These are phyloP conservation scores for Napeogenes sylphis DNA, from an alignment of 2,888 invertebrate species.

Conservation along the genomic window DNA sequence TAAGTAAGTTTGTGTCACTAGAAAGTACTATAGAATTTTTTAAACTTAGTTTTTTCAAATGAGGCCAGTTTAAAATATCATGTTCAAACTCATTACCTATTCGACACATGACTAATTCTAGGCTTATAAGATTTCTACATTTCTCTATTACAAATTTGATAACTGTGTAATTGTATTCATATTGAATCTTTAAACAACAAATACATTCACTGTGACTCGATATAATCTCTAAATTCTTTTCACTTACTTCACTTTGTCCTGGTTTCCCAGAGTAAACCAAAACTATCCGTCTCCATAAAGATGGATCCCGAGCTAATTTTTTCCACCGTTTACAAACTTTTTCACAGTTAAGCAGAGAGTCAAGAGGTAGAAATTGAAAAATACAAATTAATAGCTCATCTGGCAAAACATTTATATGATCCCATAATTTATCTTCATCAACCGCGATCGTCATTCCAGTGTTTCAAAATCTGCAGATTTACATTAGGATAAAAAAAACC, in stretches of 20 bases:
- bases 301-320: slow-evolving; percentile 49
- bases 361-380: slow-evolving; percentile 58
- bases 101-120: slow-evolving; percentile 68
- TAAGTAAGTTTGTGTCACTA: slow-evolving; percentile 44
- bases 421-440: slow-evolving; percentile 9
- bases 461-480: no score
- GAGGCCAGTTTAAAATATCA: slow-evolving; percentile 53
- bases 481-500: neutral
- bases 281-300: slow-evolving; percentile 55
- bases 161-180: slow-evolving; percentile 55
- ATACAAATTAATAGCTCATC: slow-evolving; percentile 62
- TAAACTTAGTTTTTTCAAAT: slow-evolving; percentile 57
- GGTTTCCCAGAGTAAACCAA: slow-evolving; percentile 62
- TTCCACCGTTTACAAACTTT: slow-evolving; percentile 61
- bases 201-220: slow-evolving; percentile 52
- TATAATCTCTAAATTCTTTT: slow-evolving; percentile 52
- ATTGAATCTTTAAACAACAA: slow-evolving; percentile 57
- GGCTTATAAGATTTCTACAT: slow-evolving; percentile 54
- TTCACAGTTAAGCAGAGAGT: slow-evolving; percentile 55
- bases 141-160: slow-evolving; percentile 52
- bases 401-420: slow-evolving; percentile 50
- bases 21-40: slow-evolving; percentile 58
- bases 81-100: slow-evolving; percentile 55
- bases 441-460: slow-evolving; percentile 22
- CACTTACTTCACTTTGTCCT: slow-evolving; percentile 54